Evolutionary conservation across 2,113 vertebrate genomes (phyloP), one percentile per base, ranked within the genome.

Genomic region (Myrmecophaga tridactyla): DNA sequence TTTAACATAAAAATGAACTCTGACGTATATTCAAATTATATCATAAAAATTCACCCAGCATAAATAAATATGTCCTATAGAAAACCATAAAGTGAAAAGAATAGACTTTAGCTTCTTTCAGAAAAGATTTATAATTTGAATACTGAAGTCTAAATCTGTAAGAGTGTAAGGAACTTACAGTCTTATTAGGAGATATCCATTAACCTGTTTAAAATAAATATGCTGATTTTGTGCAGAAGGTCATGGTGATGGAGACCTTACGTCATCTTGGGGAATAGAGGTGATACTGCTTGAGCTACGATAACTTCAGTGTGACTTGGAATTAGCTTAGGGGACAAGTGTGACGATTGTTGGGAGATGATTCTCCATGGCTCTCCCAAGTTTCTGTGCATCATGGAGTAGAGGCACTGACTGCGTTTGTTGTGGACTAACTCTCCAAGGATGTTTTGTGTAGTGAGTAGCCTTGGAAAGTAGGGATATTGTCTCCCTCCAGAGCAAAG

Each of bases 81-180:
- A 43, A 92, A 86, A 80, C 81, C 31, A n/a, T 3, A n/a, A 4
- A 62, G 17, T 77, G 48, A 87, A 85, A 90, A n/a, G 58, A 81
- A 78, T 7, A 82, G 51, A 67, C 84, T 78, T 93, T 3, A 41
- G 18, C 41, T 69, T 65, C 31, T 62, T 89, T 90, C 36, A n/a
- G 80, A 92, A 95, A 92, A 46, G 8, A 6, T 53, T 90, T 80
- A 76, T 65, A 84, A 83, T 93, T 92, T 84, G 12, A 82, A 48
- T 69, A 85, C 23, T 80, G 84, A 89, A 92, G 76, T 23, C n/a
- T 8, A 31, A 81, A 51, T n/a, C 12, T 5, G 95, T n/a, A 67
- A 34, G 53, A 88, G 83, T 73, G 27, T 67, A 46, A 72, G 62
- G 86, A 62, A 51, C 62, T 67, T 60, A 7, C 34, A 46, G 7